These are phyloP conservation scores for Pomatostomus ruficeps DNA, from an alignment of 2,113 vertebrate genomes.

Conservation along the genomic window DNA sequence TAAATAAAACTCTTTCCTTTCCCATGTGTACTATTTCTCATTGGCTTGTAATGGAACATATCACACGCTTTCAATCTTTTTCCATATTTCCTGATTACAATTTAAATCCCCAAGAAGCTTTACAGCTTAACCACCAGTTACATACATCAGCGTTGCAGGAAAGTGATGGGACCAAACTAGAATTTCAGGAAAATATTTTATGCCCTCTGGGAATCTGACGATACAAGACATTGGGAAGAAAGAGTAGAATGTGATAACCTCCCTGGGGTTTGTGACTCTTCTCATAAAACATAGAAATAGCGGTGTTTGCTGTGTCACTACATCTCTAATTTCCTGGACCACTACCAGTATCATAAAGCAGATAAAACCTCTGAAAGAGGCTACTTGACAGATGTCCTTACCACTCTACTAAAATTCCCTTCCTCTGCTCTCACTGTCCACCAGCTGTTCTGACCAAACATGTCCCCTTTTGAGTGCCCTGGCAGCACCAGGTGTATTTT, in stretches of 20 bases:
- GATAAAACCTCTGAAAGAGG: neutral
- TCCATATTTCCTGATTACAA: neutral
- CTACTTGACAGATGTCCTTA: neutral
- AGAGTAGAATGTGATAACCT: neutral
- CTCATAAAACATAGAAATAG: neutral
- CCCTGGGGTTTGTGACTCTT: neutral
- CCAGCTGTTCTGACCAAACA: neutral
- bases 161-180: neutral
- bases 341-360: neutral
- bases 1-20: neutral
- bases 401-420: neutral
- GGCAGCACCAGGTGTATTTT: neutral
- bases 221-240: neutral
- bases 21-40: neutral
- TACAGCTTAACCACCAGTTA: neutral
- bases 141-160: neutral
- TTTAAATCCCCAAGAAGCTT: neutral
- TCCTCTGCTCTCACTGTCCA: neutral
- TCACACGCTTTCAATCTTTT: neutral
- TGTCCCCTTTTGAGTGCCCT: neutral
- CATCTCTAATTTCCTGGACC: neutral
- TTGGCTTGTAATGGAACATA: neutral
- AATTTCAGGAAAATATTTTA: neutral
- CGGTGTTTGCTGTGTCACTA: neutral
- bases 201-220: neutral